These are phyloP conservation scores for Picathartes gymnocephalus DNA, from an alignment of 2,113 vertebrate species.

Conservation along the genomic window DNA sequence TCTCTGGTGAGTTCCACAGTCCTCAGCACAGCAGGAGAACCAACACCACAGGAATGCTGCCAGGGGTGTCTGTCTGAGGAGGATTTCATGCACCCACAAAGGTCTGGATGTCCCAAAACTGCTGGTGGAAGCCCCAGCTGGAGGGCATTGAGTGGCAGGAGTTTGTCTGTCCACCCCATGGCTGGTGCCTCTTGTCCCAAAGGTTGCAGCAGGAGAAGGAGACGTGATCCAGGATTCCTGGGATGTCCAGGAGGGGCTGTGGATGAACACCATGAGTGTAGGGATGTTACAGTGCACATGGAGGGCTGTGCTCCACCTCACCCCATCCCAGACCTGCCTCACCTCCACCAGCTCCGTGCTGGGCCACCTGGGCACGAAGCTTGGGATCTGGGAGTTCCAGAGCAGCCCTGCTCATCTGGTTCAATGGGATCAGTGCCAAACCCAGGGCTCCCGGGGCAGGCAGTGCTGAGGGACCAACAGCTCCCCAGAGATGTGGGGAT, in stretches of 20 bases:
- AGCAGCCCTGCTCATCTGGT: neutral
- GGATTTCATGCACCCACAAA: too few species aligned
- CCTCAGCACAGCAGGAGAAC: neutral
- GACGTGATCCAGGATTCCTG: neutral
- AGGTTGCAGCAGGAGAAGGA: neutral
- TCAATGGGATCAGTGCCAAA: neutral
- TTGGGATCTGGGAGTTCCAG: neutral
- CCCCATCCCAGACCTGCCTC: neutral
- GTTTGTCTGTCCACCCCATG: neutral
- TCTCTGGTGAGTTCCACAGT: neutral
- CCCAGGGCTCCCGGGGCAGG: neutral
- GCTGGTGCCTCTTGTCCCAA: neutral
- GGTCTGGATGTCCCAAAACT: neutral
- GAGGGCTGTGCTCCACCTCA: neutral
- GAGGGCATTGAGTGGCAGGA: rapidly evolving
- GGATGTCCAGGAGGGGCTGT: too few species aligned
- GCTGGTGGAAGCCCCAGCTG: neutral
- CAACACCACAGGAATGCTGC: neutral
- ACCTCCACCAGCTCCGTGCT: neutral
- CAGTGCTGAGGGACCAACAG: neutral
- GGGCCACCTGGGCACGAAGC: neutral
- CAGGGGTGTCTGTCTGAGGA: rapidly evolving
- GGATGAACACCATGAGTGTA: rapidly evolving
- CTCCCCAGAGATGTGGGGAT: rapidly evolving
- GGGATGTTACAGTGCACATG: rapidly evolving